phyloP scores from a whole-genome alignment of 2,113 vertebrate genomes.

The Tauraco erythrolophus region DNA sequence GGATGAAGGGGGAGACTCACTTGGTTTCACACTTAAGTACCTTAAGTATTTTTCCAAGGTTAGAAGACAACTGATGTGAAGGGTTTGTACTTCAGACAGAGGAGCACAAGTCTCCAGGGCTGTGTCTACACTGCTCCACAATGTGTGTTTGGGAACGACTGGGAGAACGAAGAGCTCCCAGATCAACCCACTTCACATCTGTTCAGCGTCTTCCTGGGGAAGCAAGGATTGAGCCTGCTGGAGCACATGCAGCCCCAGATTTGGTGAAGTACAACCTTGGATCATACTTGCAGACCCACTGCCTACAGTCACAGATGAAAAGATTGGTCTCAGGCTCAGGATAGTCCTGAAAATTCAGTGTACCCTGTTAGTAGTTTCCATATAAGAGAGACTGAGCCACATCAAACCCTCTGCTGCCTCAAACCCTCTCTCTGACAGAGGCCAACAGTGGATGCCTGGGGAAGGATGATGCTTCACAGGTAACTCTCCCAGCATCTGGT shows the following conservation, averaged over 20 bases:
- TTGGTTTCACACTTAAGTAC: constrained; percentile 60
- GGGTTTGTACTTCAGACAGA: constrained; percentile 26
- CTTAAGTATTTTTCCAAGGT: constrained; percentile 61
- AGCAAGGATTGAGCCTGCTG: neutral
- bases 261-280: neutral
- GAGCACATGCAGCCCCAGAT: neutral
- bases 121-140: neutral
- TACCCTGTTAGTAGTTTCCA: neutral
- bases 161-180: neutral
- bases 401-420: neutral
- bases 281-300: neutral
- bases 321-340: neutral
- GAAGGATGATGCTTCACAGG: neutral
- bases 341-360: neutral
- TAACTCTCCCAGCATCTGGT: neutral
- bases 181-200: neutral
- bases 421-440: neutral
- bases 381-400: neutral
- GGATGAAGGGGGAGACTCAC: neutral
- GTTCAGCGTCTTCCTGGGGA: neutral
- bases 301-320: neutral
- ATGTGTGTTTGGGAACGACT: neutral
- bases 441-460: neutral
- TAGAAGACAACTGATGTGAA: constrained; percentile 6
- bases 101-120: neutral